These are phyloP conservation scores for Oegoconia quadripuncta DNA, from an alignment of 2,888 invertebrate genomes.

Conservation along the genomic window DNA sequence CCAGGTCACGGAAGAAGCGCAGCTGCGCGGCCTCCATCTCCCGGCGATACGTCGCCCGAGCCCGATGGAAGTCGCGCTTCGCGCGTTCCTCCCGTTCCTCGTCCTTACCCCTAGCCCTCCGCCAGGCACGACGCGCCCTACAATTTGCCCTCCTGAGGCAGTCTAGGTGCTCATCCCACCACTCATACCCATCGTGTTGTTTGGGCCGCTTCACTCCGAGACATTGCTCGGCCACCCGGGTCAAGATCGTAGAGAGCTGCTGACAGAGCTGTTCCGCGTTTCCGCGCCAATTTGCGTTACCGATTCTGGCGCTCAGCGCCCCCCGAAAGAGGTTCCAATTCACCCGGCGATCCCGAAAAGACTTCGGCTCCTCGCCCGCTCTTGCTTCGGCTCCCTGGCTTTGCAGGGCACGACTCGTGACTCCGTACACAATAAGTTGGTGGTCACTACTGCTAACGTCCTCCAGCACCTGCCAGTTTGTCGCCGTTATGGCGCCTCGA, in stretches of 20 bases:
- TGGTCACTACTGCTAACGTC: neutral
- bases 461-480: neutral
- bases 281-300: accelerated
- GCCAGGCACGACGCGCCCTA: neutral
- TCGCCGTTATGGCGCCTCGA: neutral
- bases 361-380: too few species aligned
- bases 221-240: neutral
- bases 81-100: neutral
- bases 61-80: conserved; percentile 2
- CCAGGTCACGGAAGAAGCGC: conserved; percentile 3
- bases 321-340: neutral
- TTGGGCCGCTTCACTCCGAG: neutral
- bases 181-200: neutral
- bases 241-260: neutral
- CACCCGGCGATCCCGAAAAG: too few species aligned
- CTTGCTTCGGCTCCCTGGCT: too few species aligned
- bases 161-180: neutral
- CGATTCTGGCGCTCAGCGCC: neutral
- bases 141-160: neutral
- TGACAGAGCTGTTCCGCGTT: neutral
- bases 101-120: too few species aligned
- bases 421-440: neutral
- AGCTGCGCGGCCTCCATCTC: conserved; percentile 12
- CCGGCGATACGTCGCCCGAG: conserved; percentile 5
- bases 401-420: too few species aligned